Base-by-base conservation (phyloP, 1,140 invertebrate species). In the Maniola jurtina region DNA sequence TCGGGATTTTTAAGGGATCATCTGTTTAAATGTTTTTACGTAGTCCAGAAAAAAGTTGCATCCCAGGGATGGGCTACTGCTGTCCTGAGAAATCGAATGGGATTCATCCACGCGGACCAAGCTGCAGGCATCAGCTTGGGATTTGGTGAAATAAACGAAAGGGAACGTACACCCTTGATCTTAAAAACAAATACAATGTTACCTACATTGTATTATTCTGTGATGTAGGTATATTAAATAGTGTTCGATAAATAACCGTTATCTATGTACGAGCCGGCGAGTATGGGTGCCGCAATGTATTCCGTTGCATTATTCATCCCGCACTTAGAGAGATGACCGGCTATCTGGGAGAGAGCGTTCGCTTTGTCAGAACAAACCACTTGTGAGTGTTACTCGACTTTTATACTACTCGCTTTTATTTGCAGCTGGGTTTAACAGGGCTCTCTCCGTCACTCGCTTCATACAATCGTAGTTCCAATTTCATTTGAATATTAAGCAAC, bases 281-380 rank as follows among this genome's bases (percentile, higher is more conserved):
- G 47, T 7, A n/a, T 16, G 14, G 3, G 33, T 10, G 7, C 6
- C 25, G 0, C 25, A 71, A 74, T 71, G 76, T 73, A 75, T 78
- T 70, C 69, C 34, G 61, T 54, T 83, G 75, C 74, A 83, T 83
- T 65, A 83, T 83, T 83, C 77, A 82, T 76, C 45, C 56, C 68
- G 52, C 72, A 78, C 78, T 76, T 69, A 72, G 64, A 47, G 69
- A 50, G 68, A 77, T 80, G 76, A 79, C 73, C 74, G 35, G 52
- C 11, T 34, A 62, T 38, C 50, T 42, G 9, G 25, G 14, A 35
- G 61, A 62, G 45, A 58, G 42, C 14, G 40, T 52, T 56, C 38
- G 48, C 36, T 72, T 71, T 54, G 35, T 64, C 8, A 5, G 11
- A 55, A 55, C 48, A 25, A 55, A 55, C 52, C 52, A 55, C 52